Conservation (phyloP, 2,888 invertebrate species). For the Campoletis raptor region DNA sequence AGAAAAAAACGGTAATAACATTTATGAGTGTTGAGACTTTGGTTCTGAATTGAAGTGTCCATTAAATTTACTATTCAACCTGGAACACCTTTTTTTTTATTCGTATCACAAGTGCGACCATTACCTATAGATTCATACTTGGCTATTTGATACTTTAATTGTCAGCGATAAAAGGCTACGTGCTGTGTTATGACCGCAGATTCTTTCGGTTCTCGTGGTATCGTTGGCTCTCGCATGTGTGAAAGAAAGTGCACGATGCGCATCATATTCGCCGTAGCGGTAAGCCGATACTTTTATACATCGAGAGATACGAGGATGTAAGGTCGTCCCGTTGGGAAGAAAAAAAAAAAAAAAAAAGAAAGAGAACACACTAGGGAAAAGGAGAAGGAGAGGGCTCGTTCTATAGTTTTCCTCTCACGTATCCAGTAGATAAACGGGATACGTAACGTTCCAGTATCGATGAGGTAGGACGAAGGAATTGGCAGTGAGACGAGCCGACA, state of each 20-base stretch:
- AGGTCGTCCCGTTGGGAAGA: conserved; percentile 28
- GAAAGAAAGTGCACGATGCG: conserved; percentile 11
- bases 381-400: conserved; percentile 37
- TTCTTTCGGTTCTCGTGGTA: conserved; percentile 36
- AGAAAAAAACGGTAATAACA: background rate
- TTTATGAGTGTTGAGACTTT: background rate
- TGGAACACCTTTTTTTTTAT: background rate
- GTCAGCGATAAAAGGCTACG: conserved; percentile 53
- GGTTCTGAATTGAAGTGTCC: background rate
- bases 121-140: conserved; percentile 35
- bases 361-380: conserved; percentile 18
- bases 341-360: background rate
- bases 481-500: conserved; percentile 64
- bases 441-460: conserved; percentile 66
- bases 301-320: conserved; percentile 52
- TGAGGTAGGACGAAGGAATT: conserved; percentile 64
- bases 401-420: conserved; percentile 69
- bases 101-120: conserved; percentile 4
- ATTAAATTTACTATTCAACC: background rate
- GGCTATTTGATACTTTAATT: conserved; percentile 57
- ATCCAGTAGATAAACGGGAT: conserved; percentile 70
- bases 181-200: conserved; percentile 26
- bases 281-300: conserved; percentile 60
- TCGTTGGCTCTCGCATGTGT: conserved; percentile 10
- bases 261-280: conserved; percentile 50